Percentiles rank a stretch among this genome's conserved stretches.
Evolutionary conservation across 2,113 vertebrate genomes (phyloP).

Genomic region (Onychostoma macrolepis): DNA sequence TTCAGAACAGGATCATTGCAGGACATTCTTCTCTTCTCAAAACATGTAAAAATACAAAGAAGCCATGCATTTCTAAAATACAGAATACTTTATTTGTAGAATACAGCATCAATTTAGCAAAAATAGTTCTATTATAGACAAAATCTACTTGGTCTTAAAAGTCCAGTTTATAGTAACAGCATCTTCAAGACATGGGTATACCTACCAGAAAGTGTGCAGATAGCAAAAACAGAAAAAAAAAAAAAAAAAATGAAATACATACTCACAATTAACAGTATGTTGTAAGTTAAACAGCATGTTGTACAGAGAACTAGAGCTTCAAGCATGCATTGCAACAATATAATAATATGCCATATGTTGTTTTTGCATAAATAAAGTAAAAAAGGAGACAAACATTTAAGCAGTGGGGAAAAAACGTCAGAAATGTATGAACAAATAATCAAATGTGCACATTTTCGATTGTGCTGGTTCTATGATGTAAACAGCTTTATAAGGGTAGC

Average conservation of each 20-base stretch:
- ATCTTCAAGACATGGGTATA: constrained; percentile 52
- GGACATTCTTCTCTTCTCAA: neutral
- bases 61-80: constrained; percentile 63
- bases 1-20: neutral
- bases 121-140: constrained; percentile 76
- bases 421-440: neutral
- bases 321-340: constrained; percentile 55
- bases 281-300: constrained; percentile 6
- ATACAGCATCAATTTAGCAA: constrained; percentile 72
- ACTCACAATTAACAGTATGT: constrained; percentile 34
- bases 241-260: constrained; percentile 10
- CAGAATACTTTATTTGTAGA: constrained; percentile 69
- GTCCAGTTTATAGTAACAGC: constrained; percentile 65
- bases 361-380: constrained; percentile 43
- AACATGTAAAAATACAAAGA: neutral
- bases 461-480: constrained; percentile 24
- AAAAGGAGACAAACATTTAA: constrained; percentile 29
- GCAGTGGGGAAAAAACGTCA: neutral
- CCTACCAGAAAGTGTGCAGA: constrained; percentile 49
- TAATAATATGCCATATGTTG: constrained; percentile 46
- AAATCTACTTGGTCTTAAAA: constrained; percentile 67
- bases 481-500: neutral
- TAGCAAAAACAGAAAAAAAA: constrained; percentile 36
- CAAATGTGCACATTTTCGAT: neutral
- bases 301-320: constrained; percentile 42